A percentile compares a stretch with the other conserved stretches of the same genome.
Conservation (phyloP, 2,113 vertebrate species). For the Thamnophis sirtalis region DNA sequence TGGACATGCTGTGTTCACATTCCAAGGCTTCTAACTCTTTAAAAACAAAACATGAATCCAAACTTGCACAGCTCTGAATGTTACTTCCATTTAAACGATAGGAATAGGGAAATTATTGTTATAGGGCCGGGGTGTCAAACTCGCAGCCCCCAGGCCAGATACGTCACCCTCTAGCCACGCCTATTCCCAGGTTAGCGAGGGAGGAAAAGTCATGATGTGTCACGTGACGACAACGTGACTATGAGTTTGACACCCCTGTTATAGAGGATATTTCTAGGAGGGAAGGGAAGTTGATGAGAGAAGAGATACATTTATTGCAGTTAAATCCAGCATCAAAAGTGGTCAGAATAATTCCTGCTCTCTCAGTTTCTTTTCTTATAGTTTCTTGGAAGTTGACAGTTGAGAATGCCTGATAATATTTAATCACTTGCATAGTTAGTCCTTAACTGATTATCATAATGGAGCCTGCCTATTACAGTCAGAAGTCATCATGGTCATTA, state of each 20-base stretch:
- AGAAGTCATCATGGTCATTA: neutral
- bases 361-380: neutral
- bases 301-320: neutral
- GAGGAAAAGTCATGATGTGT: no score
- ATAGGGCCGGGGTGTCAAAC: no score
- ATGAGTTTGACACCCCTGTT: neutral
- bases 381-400: neutral
- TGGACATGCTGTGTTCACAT: neutral
- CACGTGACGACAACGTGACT: no score
- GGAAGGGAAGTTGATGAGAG: neutral
- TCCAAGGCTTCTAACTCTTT: neutral
- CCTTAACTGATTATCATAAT: neutral
- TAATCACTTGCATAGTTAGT: neutral
- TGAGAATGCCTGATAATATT: neutral
- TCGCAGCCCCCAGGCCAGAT: accelerated
- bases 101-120: neutral
- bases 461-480: neutral
- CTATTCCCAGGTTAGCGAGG: no score
- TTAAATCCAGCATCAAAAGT: neutral
- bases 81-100: neutral
- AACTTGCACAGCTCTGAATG: neutral
- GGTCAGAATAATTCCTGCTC: neutral
- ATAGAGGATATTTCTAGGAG: neutral
- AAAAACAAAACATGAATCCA: neutral
- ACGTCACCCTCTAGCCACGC: no score